Conservation (phyloP, 2,113 vertebrate species). For the Epinephelus lanceolatus region DNA sequence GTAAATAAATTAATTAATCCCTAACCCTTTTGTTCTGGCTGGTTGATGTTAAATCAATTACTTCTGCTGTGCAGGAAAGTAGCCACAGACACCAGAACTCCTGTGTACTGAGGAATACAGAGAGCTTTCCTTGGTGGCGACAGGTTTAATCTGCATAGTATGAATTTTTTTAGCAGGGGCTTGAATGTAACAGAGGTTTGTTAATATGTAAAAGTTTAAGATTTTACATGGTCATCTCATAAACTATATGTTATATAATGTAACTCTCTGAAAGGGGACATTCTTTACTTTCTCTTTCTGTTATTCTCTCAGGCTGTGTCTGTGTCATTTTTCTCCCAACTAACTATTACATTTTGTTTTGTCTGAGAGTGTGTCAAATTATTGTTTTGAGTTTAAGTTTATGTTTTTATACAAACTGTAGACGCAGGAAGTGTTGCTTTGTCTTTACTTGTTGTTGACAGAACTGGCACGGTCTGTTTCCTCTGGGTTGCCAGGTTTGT, state of each 20-base stretch:
- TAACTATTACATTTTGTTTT: neutral
- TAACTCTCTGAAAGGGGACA: neutral
- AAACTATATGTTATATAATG: neutral
- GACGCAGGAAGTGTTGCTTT: neutral
- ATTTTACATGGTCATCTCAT: no score
- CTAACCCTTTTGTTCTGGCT: no score
- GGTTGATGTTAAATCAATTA: no score
- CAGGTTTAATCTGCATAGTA: no score
- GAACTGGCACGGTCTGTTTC: neutral
- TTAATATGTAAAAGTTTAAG: no score
- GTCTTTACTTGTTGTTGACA: neutral
- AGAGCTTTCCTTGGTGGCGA: no score
- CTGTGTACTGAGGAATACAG: no score
- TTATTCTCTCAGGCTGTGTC: neutral
- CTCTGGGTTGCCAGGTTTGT: slow-evolving; percentile 14
- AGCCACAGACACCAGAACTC: no score
- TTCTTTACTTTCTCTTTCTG: neutral
- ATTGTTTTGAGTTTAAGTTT: neutral
- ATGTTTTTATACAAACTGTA: neutral
- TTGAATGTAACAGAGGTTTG: no score
- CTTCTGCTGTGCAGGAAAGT: no score
- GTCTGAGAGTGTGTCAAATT: neutral
- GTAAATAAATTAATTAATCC: no score
- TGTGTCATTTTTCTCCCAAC: neutral
- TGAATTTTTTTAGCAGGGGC: no score